Percentiles rank a stretch among this genome's conserved stretches.
These are phyloP conservation scores for Helicolenus hilgendorfi DNA, from an alignment of 2,797 vertebrate genomes.

Conservation along the genomic window DNA sequence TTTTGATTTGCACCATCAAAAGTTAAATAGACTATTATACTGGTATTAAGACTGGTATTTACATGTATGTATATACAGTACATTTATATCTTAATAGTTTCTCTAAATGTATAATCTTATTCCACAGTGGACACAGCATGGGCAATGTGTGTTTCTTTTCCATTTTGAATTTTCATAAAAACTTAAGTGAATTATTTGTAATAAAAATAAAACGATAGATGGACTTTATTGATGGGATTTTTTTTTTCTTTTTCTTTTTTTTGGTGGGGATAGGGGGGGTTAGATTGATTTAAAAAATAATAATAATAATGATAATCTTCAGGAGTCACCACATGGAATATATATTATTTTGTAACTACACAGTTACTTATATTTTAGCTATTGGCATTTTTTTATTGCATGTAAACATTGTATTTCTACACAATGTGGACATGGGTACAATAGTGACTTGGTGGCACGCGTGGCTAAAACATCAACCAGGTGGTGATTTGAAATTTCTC, in stretches of 20 bases:
- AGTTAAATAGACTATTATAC: not conserved
- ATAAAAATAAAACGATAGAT: not conserved
- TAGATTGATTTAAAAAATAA: too few relatives aligned
- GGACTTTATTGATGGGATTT: too few relatives aligned
- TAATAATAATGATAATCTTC: too few relatives aligned
- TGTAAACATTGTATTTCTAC: not conserved
- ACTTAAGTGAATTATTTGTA: not conserved
- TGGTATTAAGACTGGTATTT: not conserved
- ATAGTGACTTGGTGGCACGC: constrained; percentile 33
- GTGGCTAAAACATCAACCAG: constrained; percentile 81
- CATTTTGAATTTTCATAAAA: not conserved
- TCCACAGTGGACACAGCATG: not conserved
- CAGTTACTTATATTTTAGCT: not conserved
- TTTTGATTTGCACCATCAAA: not conserved
- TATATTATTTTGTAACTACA: not conserved
- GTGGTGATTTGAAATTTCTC: constrained; percentile 86
- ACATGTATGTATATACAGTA: not conserved
- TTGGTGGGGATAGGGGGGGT: too few relatives aligned
- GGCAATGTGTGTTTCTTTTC: not conserved
- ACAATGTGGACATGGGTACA: constrained; percentile 7
- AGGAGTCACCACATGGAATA: not conserved
- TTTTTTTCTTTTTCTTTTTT: too few relatives aligned
- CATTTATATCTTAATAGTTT: not conserved
- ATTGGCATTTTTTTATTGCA: not conserved
- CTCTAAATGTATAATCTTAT: not conserved